Conservation (phyloP, 1,140 invertebrate genomes). For the Tribolium castaneum region DNA sequence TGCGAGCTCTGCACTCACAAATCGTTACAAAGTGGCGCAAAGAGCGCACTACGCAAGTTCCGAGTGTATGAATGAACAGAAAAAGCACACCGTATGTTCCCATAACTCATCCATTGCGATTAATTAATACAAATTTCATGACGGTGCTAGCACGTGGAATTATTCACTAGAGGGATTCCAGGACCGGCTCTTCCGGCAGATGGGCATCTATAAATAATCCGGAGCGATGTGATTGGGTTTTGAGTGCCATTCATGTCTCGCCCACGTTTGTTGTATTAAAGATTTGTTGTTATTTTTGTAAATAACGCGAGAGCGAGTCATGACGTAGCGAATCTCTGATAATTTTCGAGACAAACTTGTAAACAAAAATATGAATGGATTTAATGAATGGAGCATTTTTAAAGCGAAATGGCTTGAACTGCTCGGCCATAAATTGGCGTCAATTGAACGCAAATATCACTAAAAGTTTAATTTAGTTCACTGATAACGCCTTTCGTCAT, state of each 20-base stretch:
- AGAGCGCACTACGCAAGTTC: constrained; percentile 35
- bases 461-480: no score
- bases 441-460: no score
- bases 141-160: constrained; percentile 20
- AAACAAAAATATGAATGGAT: background rate
- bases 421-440: no score
- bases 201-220: background rate
- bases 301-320: background rate
- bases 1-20: constrained; percentile 1
- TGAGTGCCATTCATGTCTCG: background rate
- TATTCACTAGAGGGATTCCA: constrained; percentile 2
- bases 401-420: background rate
- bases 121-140: constrained; percentile 19
- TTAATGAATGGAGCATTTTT: background rate
- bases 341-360: background rate
- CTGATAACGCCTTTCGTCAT: background rate
- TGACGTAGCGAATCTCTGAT: background rate
- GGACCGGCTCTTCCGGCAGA: background rate
- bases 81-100: constrained; percentile 23
- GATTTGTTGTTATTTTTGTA: background rate
- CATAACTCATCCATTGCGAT: constrained; percentile 26
- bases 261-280: background rate
- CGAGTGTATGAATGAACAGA: constrained; percentile 36
- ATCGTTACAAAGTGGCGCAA: constrained; percentile 24
- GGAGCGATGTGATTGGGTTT: background rate